Percentiles rank a stretch among this genome's conserved stretches.
phyloP scores from a whole-genome alignment of 2,888 invertebrate genomes.

The Resseliella maxima region DNA sequence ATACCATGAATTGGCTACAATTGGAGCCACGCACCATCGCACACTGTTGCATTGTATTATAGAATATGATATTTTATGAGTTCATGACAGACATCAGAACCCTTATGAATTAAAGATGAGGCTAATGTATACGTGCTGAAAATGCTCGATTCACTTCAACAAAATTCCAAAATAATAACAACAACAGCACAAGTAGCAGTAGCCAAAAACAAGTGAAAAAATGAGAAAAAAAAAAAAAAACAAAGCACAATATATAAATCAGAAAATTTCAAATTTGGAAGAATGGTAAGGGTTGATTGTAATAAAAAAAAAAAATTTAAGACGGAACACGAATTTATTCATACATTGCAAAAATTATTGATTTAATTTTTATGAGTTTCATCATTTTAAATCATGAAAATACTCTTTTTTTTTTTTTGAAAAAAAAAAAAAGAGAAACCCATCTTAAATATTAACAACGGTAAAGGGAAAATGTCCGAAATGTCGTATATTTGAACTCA shows the following conservation, averaged over 20 bases:
- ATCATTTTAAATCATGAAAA: background rate
- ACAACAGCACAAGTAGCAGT: background rate
- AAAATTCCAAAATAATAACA: background rate
- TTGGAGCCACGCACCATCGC: conserved; percentile 22
- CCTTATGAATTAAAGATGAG: conserved; percentile 53
- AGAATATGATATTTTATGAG: conserved; percentile 47
- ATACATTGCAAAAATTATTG: background rate
- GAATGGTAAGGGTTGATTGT: background rate
- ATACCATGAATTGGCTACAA: conserved; percentile 5
- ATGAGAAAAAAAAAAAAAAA: no score
- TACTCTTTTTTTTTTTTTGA: background rate
- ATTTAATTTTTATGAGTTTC: conserved; percentile 10
- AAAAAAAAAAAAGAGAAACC: background rate
- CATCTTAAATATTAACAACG: background rate
- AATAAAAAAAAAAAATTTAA: background rate
- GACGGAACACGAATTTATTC: background rate
- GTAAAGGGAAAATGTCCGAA: no score
- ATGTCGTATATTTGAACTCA: background rate
- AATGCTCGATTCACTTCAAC: background rate
- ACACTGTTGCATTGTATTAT: conserved; percentile 22
- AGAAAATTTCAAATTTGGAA: background rate
- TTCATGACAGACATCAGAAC: conserved; percentile 49
- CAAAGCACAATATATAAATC: background rate
- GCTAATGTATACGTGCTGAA: conserved; percentile 48
- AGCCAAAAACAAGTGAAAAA: no score